These are phyloP conservation scores for Myoxocephalus aenaeus DNA, from an alignment of 2,797 vertebrate species.

Conservation along the genomic window DNA sequence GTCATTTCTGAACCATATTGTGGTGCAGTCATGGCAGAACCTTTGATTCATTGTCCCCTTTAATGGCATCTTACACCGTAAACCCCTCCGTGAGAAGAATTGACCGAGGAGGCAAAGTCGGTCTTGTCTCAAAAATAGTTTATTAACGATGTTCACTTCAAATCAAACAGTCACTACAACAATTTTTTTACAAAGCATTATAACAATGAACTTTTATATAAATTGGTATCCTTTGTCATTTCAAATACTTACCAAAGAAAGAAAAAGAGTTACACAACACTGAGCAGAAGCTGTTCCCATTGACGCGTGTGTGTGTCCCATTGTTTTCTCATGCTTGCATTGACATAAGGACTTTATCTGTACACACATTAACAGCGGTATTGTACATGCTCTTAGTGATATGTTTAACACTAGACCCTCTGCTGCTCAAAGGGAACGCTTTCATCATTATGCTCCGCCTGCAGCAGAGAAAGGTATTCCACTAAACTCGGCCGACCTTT, in stretches of 20 bases:
- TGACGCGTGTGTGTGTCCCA: slow-evolving; percentile 8
- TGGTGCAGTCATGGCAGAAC: not conserved
- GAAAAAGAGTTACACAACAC: slow-evolving; percentile 62
- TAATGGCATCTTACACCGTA: not conserved
- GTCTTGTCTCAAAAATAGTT: slow-evolving; percentile 82
- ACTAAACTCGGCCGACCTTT: slow-evolving; percentile 3
- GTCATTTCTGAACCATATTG: not conserved
- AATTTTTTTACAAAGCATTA: slow-evolving; percentile 76
- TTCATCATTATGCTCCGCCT: slow-evolving; percentile 33
- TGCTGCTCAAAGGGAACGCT: slow-evolving; percentile 42
- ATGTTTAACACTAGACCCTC: slow-evolving; percentile 42
- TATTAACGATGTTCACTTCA: slow-evolving; percentile 80
- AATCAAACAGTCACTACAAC: slow-evolving; percentile 76
- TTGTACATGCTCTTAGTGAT: slow-evolving; percentile 62
- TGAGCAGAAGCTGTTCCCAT: slow-evolving; percentile 69
- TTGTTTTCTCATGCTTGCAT: slow-evolving; percentile 60
- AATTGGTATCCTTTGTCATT: slow-evolving; percentile 71
- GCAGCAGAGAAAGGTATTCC: slow-evolving; percentile 22
- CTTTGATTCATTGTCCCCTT: not conserved
- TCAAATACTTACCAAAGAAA: slow-evolving; percentile 70
- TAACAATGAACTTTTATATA: slow-evolving; percentile 73
- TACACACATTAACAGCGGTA: slow-evolving; percentile 50
- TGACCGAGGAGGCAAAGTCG: not conserved
- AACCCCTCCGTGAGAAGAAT: not conserved
- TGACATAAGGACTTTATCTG: slow-evolving; percentile 39